Evolutionary conservation across 2,113 vertebrate genomes (phyloP).

Genomic region (Thunnus maccoyii): DNA sequence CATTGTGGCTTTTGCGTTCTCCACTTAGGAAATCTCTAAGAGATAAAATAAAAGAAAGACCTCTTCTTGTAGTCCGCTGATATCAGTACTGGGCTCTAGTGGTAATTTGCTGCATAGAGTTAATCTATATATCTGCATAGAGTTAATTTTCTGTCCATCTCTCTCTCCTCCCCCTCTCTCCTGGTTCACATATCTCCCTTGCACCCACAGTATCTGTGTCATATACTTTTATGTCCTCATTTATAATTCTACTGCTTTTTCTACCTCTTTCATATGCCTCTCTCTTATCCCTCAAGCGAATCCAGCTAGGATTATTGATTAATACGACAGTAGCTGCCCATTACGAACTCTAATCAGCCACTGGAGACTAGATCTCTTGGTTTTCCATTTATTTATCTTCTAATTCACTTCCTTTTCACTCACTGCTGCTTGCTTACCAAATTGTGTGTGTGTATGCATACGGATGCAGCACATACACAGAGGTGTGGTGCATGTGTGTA

Average conservation of each 20-base stretch:
- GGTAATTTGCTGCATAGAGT: constrained; percentile 35
- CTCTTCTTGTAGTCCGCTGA: background rate
- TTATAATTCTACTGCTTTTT: constrained; percentile 35
- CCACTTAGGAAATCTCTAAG: background rate
- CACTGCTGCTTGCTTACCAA: constrained; percentile 24
- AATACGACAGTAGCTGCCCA: constrained; percentile 53
- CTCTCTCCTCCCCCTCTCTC: background rate
- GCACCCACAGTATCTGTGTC: background rate
- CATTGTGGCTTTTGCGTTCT: background rate
- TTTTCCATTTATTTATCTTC: constrained; percentile 33
- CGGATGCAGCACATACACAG: constrained; percentile 24
- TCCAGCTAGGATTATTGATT: constrained; percentile 67
- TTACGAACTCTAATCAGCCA: constrained; percentile 62
- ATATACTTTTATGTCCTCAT: constrained; percentile 23
- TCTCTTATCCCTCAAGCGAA: constrained; percentile 24
- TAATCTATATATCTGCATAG: too few relatives aligned
- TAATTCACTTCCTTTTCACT: constrained; percentile 35
- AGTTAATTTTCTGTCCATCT: constrained; percentile 12
- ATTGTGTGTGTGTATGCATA: background rate
- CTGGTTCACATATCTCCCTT: background rate
- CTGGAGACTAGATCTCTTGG: constrained; percentile 32
- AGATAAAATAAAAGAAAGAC: background rate
- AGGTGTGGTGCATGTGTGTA: constrained; percentile 22
- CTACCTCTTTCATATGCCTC: background rate
- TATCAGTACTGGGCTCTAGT: constrained; percentile 37